A percentile compares a stretch with the other conserved stretches of the same genome.
These are phyloP conservation scores for Lophura nycthemera DNA, from an alignment of 2,113 vertebrate genomes.

Conservation along the genomic window DNA sequence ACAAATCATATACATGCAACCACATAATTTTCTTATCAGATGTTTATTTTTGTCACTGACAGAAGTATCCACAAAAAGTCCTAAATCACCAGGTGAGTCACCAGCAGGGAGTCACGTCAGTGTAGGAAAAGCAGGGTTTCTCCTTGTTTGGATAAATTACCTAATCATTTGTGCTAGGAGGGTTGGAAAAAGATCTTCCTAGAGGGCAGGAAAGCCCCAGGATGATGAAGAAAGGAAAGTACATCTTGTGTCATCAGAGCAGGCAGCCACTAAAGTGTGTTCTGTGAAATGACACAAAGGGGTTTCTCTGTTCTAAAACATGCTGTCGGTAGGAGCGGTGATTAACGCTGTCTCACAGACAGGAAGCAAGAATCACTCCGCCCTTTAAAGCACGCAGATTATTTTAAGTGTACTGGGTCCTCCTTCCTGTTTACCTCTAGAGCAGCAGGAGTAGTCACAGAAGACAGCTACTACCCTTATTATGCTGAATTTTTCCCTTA, in stretches of 20 bases:
- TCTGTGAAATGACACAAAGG: constrained; percentile 52
- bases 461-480: background rate
- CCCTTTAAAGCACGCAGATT: constrained; percentile 28
- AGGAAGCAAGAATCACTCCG: constrained; percentile 49
- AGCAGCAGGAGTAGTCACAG: background rate
- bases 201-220: constrained; percentile 67
- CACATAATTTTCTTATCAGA: constrained; percentile 14
- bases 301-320: constrained; percentile 31
- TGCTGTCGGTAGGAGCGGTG: constrained; percentile 3
- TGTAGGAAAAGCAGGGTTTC: constrained; percentile 50
- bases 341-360: constrained; percentile 73
- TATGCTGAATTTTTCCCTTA: background rate
- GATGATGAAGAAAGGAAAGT: constrained; percentile 69
- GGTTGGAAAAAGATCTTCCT: constrained; percentile 34
- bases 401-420: constrained; percentile 27
- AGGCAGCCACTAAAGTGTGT: constrained; percentile 30
- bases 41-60: constrained; percentile 43
- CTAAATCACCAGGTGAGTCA: constrained; percentile 67
- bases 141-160: constrained; percentile 63
- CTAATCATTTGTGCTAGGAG: constrained; percentile 52
- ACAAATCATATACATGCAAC: constrained; percentile 17
- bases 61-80: constrained; percentile 27
- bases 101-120: constrained; percentile 70
- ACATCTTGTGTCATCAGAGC: constrained; percentile 56
- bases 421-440: constrained; percentile 74